These are phyloP conservation scores for Microctonus aethiopoides DNA, from an alignment of 2,888 invertebrate species.

Conservation along the genomic window DNA sequence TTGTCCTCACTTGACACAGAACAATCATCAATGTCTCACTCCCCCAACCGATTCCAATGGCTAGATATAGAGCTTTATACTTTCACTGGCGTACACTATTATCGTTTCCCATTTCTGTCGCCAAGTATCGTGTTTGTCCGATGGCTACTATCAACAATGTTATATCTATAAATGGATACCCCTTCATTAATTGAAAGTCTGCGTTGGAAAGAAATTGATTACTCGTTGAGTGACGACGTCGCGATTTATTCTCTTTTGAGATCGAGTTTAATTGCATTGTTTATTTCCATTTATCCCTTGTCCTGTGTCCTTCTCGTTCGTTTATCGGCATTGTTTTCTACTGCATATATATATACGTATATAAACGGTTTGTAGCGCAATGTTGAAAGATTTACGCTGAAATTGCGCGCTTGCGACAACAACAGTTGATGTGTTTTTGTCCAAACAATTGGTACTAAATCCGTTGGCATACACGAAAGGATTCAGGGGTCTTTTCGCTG, in stretches of 20 bases:
- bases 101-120: constrained; percentile 19
- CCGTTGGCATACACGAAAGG: not conserved
- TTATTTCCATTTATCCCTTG: constrained; percentile 9
- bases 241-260: constrained; percentile 20
- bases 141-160: constrained; percentile 15
- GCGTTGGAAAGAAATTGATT: constrained; percentile 20
- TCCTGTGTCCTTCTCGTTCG: not conserved
- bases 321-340: constrained; percentile 26
- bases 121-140: constrained; percentile 9
- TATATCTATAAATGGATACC: constrained; percentile 22
- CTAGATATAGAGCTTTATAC: not conserved
- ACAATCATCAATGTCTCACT: constrained; percentile 6
- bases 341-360: not conserved
- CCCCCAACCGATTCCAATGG: not conserved
- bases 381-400: constrained; percentile 4
- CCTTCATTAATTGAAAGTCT: constrained; percentile 31
- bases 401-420: constrained; percentile 1
- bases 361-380: not conserved
- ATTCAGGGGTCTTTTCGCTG: not conserved
- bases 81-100: constrained; percentile 6
- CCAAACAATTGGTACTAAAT: not conserved
- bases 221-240: constrained; percentile 15
- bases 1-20: constrained; percentile 11
- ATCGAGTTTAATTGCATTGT: constrained; percentile 14
- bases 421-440: not conserved